These are phyloP conservation scores for Callimorpha dominula DNA, from an alignment of 2,888 invertebrate genomes.

Conservation along the genomic window DNA sequence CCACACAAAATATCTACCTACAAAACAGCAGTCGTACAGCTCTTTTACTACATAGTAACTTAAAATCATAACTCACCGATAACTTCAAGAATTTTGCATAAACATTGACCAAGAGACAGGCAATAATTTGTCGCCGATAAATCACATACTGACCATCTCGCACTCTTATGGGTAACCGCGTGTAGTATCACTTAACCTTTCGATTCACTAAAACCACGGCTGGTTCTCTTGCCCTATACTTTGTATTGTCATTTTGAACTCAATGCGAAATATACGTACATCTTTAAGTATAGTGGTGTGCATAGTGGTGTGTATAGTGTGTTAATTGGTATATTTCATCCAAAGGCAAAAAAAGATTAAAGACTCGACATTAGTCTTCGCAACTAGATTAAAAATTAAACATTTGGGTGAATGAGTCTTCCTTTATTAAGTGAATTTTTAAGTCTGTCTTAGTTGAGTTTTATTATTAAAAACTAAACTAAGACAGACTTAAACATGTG, in stretches of 20 bases:
- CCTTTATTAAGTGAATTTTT: no score
- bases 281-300: no score
- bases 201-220: conserved; percentile 19
- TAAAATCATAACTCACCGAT: conserved; percentile 37
- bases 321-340: no score
- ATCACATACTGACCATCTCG: conserved; percentile 35
- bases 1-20: background rate
- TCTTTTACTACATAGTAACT: conserved; percentile 27
- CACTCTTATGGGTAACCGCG: conserved; percentile 1
- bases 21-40: conserved; percentile 5
- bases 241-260: background rate
- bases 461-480: no score
- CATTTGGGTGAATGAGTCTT: no score
- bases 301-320: no score
- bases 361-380: no score
- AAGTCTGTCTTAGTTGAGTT: no score
- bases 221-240: background rate
- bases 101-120: conserved; percentile 32
- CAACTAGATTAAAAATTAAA: no score
- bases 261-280: background rate
- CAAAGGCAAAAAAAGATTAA: no score
- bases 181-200: conserved; percentile 21
- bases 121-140: conserved; percentile 32
- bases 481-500: no score
- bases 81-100: conserved; percentile 42